A percentile compares a stretch with the other conserved stretches of the same genome.
These are phyloP conservation scores for Pseudococcus viburni DNA, from an alignment of 2,888 invertebrate species.

Conservation along the genomic window DNA sequence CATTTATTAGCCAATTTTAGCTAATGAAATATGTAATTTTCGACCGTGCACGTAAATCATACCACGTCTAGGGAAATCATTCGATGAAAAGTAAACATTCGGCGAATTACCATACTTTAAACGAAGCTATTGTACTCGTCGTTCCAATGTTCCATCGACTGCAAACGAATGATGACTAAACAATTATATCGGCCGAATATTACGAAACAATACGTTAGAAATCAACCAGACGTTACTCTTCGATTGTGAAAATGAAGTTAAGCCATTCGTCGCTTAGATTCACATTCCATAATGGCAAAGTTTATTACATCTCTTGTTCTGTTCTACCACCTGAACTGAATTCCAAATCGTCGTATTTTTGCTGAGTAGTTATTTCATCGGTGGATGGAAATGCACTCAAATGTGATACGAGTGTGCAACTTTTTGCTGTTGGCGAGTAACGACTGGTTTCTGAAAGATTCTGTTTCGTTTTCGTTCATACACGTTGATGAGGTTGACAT, in stretches of 20 bases:
- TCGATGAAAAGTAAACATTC: neutral
- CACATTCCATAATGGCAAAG: neutral
- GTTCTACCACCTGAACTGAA: too few species aligned
- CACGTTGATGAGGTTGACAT: neutral
- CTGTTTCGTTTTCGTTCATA: too few species aligned
- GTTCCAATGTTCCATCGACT: neutral
- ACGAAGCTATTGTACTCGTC: neutral
- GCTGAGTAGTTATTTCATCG: neutral
- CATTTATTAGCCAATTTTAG: too few species aligned
- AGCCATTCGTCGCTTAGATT: neutral
- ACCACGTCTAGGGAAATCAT: neutral
- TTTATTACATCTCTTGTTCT: too few species aligned
- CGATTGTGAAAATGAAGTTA: neutral
- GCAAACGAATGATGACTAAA: slow-evolving; percentile 41
- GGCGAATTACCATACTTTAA: too few species aligned
- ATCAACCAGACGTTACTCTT: neutral
- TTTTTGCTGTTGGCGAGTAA: too few species aligned
- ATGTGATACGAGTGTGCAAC: too few species aligned
- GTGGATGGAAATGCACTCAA: too few species aligned
- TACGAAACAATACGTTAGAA: neutral
- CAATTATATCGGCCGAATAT: neutral
- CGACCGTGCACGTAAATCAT: too few species aligned
- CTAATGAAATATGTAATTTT: too few species aligned
- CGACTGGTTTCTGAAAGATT: too few species aligned
- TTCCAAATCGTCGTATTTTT: neutral